Evolutionary conservation across 1,140 invertebrate species (phyloP).

Genomic region (Aethina tumida): DNA sequence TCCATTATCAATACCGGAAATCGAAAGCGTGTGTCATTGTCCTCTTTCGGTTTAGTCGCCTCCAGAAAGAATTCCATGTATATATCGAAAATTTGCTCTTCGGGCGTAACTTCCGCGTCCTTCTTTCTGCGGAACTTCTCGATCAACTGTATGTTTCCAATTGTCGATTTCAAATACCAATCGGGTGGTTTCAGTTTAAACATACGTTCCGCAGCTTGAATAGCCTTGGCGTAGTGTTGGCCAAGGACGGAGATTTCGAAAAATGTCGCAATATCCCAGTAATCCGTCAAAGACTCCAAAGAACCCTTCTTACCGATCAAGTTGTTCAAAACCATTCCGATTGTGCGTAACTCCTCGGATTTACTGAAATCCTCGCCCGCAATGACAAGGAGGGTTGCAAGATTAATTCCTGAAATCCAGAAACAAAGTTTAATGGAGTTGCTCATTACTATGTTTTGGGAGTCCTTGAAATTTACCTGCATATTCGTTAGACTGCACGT

Average conservation of each 20-base stretch:
- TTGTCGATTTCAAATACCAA: slow-evolving; percentile 98
- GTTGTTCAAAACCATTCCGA: slow-evolving; percentile 92
- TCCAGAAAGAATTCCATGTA: slow-evolving; percentile 99
- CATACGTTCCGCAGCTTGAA: slow-evolving; percentile 98
- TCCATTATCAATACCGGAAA: slow-evolving; percentile 91
- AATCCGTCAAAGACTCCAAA: slow-evolving; percentile 84
- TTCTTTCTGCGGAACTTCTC: slow-evolving; percentile 66
- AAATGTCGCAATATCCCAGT: slow-evolving; percentile 99
- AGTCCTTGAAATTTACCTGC: slow-evolving; percentile 57
- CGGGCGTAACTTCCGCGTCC: slow-evolving; percentile 57
- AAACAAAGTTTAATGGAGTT: slow-evolving; percentile 5
- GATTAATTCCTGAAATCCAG: slow-evolving; percentile 68
- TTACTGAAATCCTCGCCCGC: slow-evolving; percentile 92
- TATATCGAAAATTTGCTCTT: slow-evolving; percentile 85
- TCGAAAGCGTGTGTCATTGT: slow-evolving; percentile 58
- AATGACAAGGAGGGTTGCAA: slow-evolving; percentile 96
- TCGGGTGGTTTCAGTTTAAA: slow-evolving; percentile 96
- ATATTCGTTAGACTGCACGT: slow-evolving; percentile 97
- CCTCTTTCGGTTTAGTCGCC: slow-evolving; percentile 70
- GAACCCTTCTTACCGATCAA: slow-evolving; percentile 97
- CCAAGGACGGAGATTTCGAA: slow-evolving; percentile 98
- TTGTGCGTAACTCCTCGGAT: slow-evolving; percentile 82
- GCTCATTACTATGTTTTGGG: slow-evolving; percentile 5
- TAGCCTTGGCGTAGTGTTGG: slow-evolving; percentile 93
- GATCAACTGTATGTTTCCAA: slow-evolving; percentile 95